Evolutionary conservation across 2,113 vertebrate species (phyloP), one percentile per base, ranked within the genome.

Genomic region (Rhinoderma darwinii): DNA sequence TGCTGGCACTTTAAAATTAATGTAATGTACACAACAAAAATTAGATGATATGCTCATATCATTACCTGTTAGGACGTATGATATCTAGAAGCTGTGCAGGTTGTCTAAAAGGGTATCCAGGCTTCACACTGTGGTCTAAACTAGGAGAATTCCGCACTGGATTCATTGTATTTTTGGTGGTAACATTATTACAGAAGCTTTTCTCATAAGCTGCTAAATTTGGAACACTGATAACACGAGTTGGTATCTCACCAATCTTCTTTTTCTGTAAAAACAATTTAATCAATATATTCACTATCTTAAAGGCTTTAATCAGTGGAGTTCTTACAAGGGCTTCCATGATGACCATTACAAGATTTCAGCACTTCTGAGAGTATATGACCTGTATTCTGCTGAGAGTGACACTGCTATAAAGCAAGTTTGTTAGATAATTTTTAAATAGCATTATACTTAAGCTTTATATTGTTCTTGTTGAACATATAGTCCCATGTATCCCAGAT

Each of bases 141-240:
- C 96, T 96, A 80, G 95, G 91, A 35, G 95, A 95, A 88, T 94
- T 95, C 18, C 91, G 93, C 72, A 95, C 90, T 0, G 93, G 94
- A 80, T 94, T 89, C 89, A 92, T 84, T 72, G 74, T 91, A 90
- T 92, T 91, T 89, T 92, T 94, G 14, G 95, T 90, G 90, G 89
- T 93, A 89, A 90, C 88, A 47, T 96, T 95, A 4, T 95, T 94
- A 5, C 91, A 94, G 86, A 96, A 94, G 90, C 91, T 95, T 92
- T 95, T 96, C 27, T 96, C 96, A 0, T 95, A 96, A 80, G 95
- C 93, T 84, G 94, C 93, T 35, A 96, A 92, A 89, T 96, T 95
- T 0, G 96, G 94, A 89, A 95, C 94, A 32, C 96, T 97, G 93
- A 95, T 95, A 91, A 96, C 94, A 10, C 95, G 94, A 87, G 95